These are phyloP conservation scores for Tetranychus piercei DNA, from an alignment of 2,888 invertebrate genomes.

Conservation along the genomic window DNA sequence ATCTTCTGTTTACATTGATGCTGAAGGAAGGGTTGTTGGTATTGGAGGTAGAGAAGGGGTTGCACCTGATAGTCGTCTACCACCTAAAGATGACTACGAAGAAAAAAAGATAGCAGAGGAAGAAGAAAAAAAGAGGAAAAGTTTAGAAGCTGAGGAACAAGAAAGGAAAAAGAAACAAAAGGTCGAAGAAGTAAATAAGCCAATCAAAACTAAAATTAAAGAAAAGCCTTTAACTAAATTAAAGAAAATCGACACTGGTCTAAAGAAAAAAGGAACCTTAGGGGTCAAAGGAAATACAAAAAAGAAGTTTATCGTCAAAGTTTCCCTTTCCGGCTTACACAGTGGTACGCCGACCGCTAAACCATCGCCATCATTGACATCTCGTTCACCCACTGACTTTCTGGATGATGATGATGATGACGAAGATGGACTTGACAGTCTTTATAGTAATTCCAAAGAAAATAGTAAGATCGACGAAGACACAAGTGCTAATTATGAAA, in stretches of 20 bases:
- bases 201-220: slow-evolving; percentile 5
- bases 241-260: neutral
- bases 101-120: neutral
- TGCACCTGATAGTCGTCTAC: slow-evolving; percentile 5
- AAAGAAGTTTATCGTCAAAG: slow-evolving; percentile 11
- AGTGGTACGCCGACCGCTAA: slow-evolving; percentile 17
- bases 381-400: neutral
- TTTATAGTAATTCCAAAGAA: neutral
- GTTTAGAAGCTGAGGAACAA: neutral
- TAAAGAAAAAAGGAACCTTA: neutral
- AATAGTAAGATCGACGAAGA: neutral
- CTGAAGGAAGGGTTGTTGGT: slow-evolving; percentile 3
- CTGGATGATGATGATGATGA: neutral
- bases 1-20: slow-evolving; percentile 8
- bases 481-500: neutral
- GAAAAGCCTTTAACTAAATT: neutral
- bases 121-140: neutral
- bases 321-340: slow-evolving; percentile 14
- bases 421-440: neutral
- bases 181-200: slow-evolving; percentile 2
- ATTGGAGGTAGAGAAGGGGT: slow-evolving; percentile 5
- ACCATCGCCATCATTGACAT: slow-evolving; percentile 13
- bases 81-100: slow-evolving; percentile 4
- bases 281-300: slow-evolving; percentile 12
- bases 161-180: neutral